phyloP scores from a whole-genome alignment of 2,113 vertebrate genomes.

The Leuciscus idus region DNA sequence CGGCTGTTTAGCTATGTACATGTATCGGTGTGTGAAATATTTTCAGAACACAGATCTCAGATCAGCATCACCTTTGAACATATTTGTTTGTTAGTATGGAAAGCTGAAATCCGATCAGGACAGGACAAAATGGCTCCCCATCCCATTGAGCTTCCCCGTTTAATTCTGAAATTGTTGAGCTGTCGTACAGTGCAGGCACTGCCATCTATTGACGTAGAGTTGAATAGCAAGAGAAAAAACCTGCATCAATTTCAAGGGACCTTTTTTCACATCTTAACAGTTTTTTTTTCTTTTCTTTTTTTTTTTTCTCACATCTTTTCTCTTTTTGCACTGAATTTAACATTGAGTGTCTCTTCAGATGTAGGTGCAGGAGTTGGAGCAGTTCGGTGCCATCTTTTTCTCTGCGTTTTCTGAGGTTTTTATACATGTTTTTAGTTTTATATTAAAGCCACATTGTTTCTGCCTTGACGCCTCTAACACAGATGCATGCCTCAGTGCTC shows the following conservation, averaged over 20 bases:
- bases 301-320: neutral
- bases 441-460: neutral
- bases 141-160: neutral
- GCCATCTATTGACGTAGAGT: constrained; percentile 73
- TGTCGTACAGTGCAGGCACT: constrained; percentile 78
- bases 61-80: neutral
- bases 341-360: neutral
- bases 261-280: constrained; percentile 5
- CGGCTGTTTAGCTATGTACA: constrained; percentile 22
- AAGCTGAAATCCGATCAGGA: neutral
- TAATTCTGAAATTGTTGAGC: constrained; percentile 60
- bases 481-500: neutral
- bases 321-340: constrained; percentile 7
- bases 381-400: neutral
- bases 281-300: neutral
- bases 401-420: neutral
- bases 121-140: neutral
- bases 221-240: constrained; percentile 58
- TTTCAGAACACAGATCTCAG: constrained; percentile 22
- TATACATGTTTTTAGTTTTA: neutral
- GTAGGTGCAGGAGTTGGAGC: constrained; percentile 1
- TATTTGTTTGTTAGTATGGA: neutral
- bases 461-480: constrained; percentile 10
- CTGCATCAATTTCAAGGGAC: constrained; percentile 63
- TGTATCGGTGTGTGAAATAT: constrained; percentile 27